Evolutionary conservation across 2,113 vertebrate species (phyloP).

Genomic region (Antechinus flavipes): DNA sequence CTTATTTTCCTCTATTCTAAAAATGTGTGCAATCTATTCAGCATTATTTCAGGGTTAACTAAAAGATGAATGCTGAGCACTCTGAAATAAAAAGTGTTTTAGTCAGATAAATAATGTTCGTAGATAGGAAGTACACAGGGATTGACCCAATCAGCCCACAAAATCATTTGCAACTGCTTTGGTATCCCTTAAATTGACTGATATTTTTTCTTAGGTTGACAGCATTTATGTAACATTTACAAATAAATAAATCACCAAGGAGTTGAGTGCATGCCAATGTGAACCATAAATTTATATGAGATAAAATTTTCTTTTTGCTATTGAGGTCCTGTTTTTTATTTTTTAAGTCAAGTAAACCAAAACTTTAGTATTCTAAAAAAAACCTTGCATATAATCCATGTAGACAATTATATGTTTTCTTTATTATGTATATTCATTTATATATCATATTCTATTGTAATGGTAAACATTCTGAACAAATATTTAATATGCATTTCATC

Average conservation of each 20-base stretch:
- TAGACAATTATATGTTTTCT: background rate
- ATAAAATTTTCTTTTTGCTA: background rate
- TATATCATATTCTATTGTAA: background rate
- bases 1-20: background rate
- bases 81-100: background rate
- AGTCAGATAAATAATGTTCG: conserved; percentile 23
- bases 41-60: conserved; percentile 5
- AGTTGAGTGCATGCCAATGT: background rate
- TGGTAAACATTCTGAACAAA: background rate
- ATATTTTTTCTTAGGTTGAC: background rate
- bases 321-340: background rate
- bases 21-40: background rate
- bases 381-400: background rate
- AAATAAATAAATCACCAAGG: conserved; percentile 50
- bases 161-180: background rate
- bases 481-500: background rate
- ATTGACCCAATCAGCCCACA: background rate
- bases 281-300: conserved; percentile 16
- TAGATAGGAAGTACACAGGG: conserved; percentile 4
- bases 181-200: conserved; percentile 13
- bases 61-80: conserved; percentile 11
- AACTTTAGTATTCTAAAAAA: background rate
- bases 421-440: background rate
- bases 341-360: background rate
- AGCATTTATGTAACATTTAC: conserved; percentile 12